A percentile compares a stretch with the other conserved stretches of the same genome.
Evolutionary conservation across 2,113 vertebrate species (phyloP).

Genomic region (Clarias magur): DNA sequence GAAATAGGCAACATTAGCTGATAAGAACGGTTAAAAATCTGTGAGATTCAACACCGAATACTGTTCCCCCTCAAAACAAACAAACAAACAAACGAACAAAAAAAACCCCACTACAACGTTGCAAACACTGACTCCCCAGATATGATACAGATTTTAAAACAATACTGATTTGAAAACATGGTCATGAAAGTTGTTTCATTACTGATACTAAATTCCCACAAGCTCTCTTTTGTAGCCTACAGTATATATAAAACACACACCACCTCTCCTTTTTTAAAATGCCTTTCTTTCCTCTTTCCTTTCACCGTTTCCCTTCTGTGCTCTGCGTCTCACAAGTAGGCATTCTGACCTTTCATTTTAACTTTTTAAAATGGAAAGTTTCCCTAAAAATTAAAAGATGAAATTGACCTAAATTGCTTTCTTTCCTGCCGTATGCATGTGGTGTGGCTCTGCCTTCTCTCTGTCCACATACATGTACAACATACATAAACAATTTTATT

Average conservation of each 20-base stretch:
- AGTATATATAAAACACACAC: background rate
- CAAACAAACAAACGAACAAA: background rate
- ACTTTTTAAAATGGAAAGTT: background rate
- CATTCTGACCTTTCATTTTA: background rate
- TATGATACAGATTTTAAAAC: too few species aligned
- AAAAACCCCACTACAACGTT: background rate
- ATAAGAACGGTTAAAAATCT: background rate
- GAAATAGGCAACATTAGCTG: background rate
- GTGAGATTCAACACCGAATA: background rate
- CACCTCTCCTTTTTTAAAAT: background rate
- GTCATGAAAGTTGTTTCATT: background rate
- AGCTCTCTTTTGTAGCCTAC: background rate
- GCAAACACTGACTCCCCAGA: background rate
- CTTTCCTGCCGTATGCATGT: background rate
- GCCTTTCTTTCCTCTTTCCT: background rate
- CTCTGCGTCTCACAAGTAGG: background rate
- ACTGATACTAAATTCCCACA: background rate
- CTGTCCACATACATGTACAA: background rate
- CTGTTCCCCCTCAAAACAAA: background rate
- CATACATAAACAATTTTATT: background rate
- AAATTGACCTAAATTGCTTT: background rate
- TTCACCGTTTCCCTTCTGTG: too few species aligned
- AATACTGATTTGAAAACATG: background rate
- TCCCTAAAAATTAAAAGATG: background rate
- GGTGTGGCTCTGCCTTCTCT: background rate